A percentile compares a stretch with the other conserved stretches of the same genome.
Evolutionary conservation across 2,888 invertebrate species (phyloP).

Genomic region (Xanthorhoe designata): DNA sequence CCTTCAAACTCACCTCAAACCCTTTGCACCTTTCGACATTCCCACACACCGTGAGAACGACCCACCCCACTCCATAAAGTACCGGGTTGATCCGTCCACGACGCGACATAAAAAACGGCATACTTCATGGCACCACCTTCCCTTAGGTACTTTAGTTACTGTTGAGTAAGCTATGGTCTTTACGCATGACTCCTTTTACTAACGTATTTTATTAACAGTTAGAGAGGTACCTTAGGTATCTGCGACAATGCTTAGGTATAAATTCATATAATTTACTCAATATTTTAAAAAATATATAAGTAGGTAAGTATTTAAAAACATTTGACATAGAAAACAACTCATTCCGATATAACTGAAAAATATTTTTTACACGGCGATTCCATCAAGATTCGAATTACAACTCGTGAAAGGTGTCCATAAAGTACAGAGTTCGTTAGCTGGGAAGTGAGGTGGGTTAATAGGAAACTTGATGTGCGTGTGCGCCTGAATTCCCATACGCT

Average conservation of each 20-base stretch:
- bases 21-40: conserved; percentile 81
- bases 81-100: conserved; percentile 55
- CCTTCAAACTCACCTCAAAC: conserved; percentile 35
- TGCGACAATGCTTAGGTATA: no score
- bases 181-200: conserved; percentile 12
- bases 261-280: no score
- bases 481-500: conserved; percentile 76
- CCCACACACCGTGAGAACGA: conserved; percentile 82
- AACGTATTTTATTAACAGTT: no score
- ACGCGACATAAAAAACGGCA: conserved; percentile 56
- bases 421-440: conserved; percentile 56
- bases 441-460: conserved; percentile 45
- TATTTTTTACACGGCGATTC: not conserved
- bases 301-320: no score
- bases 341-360: no score
- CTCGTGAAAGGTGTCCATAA: conserved; percentile 57
- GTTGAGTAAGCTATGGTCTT: conserved; percentile 17
- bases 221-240: no score
- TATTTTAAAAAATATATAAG: no score
- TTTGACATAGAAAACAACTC: no score
- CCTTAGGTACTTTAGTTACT: conserved; percentile 17
- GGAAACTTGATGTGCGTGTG: conserved; percentile 64
- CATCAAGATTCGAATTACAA: conserved; percentile 59
- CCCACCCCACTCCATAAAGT: conserved; percentile 71
- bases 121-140: conserved; percentile 54